A percentile compares a stretch with the other conserved stretches of the same genome.
phyloP scores from a whole-genome alignment of 2,797 vertebrate genomes.

The Vipera ursinii region DNA sequence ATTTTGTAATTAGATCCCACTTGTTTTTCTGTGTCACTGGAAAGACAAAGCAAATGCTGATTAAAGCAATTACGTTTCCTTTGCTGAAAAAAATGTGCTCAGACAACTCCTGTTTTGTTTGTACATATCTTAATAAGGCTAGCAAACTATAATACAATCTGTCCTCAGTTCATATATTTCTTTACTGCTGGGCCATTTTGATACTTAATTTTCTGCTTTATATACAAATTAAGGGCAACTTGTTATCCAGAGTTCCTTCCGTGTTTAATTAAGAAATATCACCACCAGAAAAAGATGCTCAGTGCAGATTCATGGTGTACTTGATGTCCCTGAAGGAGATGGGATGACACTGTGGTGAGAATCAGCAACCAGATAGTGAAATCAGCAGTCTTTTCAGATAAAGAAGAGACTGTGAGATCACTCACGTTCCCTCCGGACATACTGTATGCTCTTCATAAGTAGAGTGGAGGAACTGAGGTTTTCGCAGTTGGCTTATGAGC shows the following conservation, averaged over 20 bases:
- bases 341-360: neutral
- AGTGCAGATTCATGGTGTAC: neutral
- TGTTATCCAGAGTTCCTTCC: slow-evolving; percentile 81
- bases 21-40: slow-evolving; percentile 89
- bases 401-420: neutral
- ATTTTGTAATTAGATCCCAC: slow-evolving; percentile 83
- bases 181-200: slow-evolving; percentile 2
- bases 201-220: slow-evolving; percentile 80
- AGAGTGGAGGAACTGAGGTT: neutral
- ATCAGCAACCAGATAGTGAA: neutral
- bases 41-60: slow-evolving; percentile 92
- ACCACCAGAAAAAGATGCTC: neutral
- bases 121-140: slow-evolving; percentile 95
- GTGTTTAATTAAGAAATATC: slow-evolving; percentile 45
- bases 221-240: slow-evolving; percentile 88
- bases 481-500: neutral
- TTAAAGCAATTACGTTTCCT: slow-evolving; percentile 99
- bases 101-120: slow-evolving; percentile 85
- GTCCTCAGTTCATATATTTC: slow-evolving; percentile 78
- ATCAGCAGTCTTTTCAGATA: neutral
- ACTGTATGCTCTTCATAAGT: neutral
- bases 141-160: slow-evolving; percentile 97
- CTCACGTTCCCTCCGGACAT: neutral
- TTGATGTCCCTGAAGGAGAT: neutral
- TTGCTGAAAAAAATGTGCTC: slow-evolving; percentile 81